These are phyloP conservation scores for Pyrgilauda ruficollis DNA, from an alignment of 2,113 vertebrate genomes.

Conservation along the genomic window DNA sequence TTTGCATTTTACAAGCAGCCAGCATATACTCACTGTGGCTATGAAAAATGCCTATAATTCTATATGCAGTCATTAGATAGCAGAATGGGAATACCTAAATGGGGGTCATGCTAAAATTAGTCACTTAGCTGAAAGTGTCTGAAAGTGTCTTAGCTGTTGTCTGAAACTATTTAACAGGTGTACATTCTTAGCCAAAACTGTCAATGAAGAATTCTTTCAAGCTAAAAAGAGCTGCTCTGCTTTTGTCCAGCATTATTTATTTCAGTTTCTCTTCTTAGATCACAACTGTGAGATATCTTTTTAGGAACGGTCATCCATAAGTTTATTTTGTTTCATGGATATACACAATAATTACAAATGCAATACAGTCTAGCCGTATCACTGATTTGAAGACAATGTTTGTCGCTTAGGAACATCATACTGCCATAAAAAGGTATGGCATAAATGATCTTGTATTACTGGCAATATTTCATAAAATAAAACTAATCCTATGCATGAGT, in stretches of 20 bases:
- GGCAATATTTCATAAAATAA: background rate
- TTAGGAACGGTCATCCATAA: background rate
- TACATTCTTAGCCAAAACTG: constrained; percentile 12
- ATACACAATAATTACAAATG: background rate
- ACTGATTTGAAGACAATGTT: background rate
- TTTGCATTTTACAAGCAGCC: background rate
- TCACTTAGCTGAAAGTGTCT: background rate
- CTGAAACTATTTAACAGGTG: constrained; percentile 24
- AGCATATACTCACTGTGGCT: background rate
- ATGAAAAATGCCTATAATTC: background rate
- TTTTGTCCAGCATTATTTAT: background rate
- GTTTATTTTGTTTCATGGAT: background rate
- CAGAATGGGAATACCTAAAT: background rate
- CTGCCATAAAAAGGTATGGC: fast-evolving
- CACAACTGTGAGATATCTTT: background rate
- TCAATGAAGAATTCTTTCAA: background rate
- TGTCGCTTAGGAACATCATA: background rate
- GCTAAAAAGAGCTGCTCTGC: background rate
- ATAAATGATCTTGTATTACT: background rate
- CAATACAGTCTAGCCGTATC: background rate
- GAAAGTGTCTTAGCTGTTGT: background rate
- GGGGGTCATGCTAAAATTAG: background rate
- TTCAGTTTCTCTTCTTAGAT: background rate
- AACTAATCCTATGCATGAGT: background rate
- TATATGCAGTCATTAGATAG: background rate